Base-by-base conservation (phyloP, 2,888 invertebrate genomes). In the Agrenia bidenticulata region DNA sequence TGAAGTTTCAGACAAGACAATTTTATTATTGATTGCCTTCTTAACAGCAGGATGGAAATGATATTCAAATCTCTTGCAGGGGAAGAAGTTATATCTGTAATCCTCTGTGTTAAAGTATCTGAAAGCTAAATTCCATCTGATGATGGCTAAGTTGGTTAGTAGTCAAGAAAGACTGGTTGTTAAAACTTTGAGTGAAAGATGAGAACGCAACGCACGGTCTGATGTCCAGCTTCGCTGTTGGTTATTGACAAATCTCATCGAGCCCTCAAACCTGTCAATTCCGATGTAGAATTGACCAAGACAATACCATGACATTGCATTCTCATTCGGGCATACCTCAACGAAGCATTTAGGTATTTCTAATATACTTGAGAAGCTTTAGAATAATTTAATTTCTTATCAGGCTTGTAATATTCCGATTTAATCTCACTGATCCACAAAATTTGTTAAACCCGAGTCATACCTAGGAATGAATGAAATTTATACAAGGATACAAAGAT, bases 1-100 rank as follows among this genome's bases (percentile, higher is more conserved):
- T 32, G 5, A 32, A 32, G 5, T 32, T 32, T 32, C 11, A 32
- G 32, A 32, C 32, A 55, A 64, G 67, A 67, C 67, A 70, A 70
- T 67, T 67, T 68, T 62, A 68, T 71, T 68, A 71, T 68, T 71
- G 71, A 71, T 66, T 68, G 61, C 64, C 53, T 61, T 27, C 17
- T 24, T 27, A 67, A 51, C 70, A 67, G 70, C 67, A 59, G 61
- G 65, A 27, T 57, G 32, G 58, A 62, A 45, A 61, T 61, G 56
- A 50, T 49, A 45, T 49, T 49, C 60, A 50, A 60, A 21, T 42
- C 42, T n/a, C 9, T n/a, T 11, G 32, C 32, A 32, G 32, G 11
- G 32, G 32, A 32, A 11, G 11, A 32, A 32, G 32, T 11, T 32
- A 32, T 32, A 32, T n/a, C n/a, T n/a, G n/a, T n/a, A n/a, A n/a